These are phyloP conservation scores for Heliornis fulica DNA, from an alignment of 2,113 vertebrate genomes.

Conservation along the genomic window DNA sequence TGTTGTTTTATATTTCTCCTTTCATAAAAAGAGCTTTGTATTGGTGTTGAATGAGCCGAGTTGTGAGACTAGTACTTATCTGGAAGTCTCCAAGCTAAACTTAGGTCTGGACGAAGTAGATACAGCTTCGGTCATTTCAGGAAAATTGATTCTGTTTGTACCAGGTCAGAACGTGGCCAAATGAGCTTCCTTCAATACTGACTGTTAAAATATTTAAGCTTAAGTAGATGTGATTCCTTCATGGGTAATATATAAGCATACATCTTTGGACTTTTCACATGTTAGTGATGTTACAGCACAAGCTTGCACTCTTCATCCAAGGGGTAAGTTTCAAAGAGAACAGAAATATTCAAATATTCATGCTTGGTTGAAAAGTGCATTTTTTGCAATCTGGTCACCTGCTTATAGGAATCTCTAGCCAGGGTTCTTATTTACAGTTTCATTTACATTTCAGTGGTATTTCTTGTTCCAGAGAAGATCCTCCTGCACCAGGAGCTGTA, in stretches of 20 bases:
- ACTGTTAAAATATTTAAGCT: background rate
- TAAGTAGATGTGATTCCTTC: background rate
- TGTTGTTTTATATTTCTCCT: background rate
- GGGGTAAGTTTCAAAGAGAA: background rate
- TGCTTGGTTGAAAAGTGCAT: background rate
- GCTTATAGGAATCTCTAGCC: background rate
- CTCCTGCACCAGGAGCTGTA: background rate
- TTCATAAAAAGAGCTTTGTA: conserved; percentile 35
- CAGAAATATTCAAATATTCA: background rate
- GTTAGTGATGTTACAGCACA: background rate
- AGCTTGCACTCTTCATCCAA: background rate
- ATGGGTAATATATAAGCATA: background rate
- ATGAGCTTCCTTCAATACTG: background rate
- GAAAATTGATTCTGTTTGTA: background rate
- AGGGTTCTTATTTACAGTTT: background rate
- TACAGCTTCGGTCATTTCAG: background rate
- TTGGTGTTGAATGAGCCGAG: background rate
- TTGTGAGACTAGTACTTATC: background rate
- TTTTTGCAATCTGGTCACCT: background rate
- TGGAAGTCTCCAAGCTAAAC: background rate
- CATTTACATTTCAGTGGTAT: background rate
- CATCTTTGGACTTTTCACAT: background rate
- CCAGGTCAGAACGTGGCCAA: background rate
- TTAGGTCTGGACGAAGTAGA: background rate
- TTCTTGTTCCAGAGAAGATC: background rate